These are phyloP conservation scores for Epizoanthus fatuus DNA, from an alignment of 92 coral and sea anemone genomes.

Conservation along the genomic window DNA sequence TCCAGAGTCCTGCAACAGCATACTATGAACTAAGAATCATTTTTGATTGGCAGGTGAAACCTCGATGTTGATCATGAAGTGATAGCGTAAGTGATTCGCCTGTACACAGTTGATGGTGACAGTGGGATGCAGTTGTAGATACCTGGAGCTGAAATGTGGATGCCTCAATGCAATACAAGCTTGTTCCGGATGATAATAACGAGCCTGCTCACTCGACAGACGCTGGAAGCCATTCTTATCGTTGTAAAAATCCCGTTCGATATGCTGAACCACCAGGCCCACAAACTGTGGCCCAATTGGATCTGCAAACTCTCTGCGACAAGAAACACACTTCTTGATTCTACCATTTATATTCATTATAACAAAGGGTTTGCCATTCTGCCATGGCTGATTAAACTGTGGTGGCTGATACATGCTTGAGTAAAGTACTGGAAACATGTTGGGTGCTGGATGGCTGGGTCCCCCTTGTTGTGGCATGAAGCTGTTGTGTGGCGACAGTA, in stretches of 20 bases:
- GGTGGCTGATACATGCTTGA: not conserved
- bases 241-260: no score
- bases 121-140: not conserved
- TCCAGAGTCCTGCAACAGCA: no score
- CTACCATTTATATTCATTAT: constrained; percentile 39
- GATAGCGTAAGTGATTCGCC: constrained; percentile 16
- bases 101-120: constrained; percentile 15
- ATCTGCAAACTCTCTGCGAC: constrained; percentile 29
- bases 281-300: constrained; percentile 13
- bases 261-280: no score
- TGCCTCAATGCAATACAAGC: constrained; percentile 18
- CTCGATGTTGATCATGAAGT: not conserved
- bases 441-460: no score
- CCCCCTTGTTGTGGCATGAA: no score
- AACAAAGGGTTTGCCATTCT: constrained; percentile 41
- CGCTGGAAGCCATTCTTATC: constrained; percentile 20
- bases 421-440: no score
- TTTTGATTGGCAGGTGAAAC: no score
- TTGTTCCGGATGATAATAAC: constrained; percentile 19
- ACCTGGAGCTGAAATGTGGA: constrained; percentile 22
- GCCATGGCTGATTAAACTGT: constrained; percentile 25
- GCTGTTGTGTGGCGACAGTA: no score
- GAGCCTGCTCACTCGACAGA: constrained; percentile 21
- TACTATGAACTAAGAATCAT: no score
- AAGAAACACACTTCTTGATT: constrained; percentile 33